phyloP scores from a whole-genome alignment of 64 coral and sea anemone genomes.

The Pocillopora verrucosa region DNA sequence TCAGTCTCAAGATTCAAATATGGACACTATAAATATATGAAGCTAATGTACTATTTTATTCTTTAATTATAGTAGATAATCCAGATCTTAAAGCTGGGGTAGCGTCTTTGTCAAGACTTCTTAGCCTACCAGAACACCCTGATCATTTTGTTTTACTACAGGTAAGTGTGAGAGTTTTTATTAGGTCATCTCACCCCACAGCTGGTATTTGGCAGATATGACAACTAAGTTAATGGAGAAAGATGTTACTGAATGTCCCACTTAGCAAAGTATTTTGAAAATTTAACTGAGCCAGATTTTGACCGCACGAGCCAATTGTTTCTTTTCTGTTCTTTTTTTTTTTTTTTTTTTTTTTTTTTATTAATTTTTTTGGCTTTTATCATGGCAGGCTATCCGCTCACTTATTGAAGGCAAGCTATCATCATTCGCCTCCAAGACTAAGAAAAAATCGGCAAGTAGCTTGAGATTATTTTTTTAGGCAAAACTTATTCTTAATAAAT shows the following conservation, averaged over 20 bases:
- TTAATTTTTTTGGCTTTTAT: neutral
- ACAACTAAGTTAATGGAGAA: too few relatives aligned
- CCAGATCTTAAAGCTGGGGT: constrained; percentile 92
- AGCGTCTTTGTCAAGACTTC: constrained; percentile 79
- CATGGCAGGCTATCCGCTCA: constrained; percentile 69
- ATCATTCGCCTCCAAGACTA: constrained; percentile 4
- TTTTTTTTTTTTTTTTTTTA: neutral
- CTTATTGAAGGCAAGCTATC: constrained; percentile 88
- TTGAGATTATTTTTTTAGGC: neutral
- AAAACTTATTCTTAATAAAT: too few relatives aligned
- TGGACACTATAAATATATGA: neutral
- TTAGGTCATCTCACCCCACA: too few relatives aligned
- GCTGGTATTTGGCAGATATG: too few relatives aligned
- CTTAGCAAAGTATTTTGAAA: too few relatives aligned
- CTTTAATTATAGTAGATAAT: constrained; percentile 73
- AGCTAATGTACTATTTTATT: neutral
- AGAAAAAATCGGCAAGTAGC: constrained; percentile 13
- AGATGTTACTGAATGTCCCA: too few relatives aligned
- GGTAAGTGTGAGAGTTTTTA: constrained; percentile 19
- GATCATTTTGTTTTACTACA: constrained; percentile 92
- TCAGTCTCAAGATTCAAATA: neutral
- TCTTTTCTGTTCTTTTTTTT: neutral
- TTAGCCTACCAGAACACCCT: constrained; percentile 80
- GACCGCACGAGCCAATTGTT: neutral
- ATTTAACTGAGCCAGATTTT: too few relatives aligned